phyloP scores from a whole-genome alignment of 2,797 vertebrate species.

The Typhlichthys eigenmanni region DNA sequence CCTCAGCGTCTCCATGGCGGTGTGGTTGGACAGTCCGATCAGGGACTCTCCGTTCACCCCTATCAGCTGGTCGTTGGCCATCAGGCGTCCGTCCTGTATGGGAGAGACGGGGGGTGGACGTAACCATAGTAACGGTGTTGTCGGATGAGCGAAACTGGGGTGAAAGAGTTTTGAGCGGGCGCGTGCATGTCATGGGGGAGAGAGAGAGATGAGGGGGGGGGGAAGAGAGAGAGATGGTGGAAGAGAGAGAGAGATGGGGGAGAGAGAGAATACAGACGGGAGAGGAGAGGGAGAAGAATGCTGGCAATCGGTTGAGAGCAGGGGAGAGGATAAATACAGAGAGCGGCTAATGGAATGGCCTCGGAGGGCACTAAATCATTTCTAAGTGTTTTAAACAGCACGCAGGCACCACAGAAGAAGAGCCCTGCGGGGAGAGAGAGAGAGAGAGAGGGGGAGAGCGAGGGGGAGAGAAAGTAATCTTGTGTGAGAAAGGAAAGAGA shows the following conservation, averaged over 20 bases:
- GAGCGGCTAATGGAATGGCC: constrained; percentile 71
- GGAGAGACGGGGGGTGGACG: neutral
- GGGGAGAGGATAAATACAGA: constrained; percentile 70
- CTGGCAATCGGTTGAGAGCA: constrained; percentile 65
- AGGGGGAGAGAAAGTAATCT: constrained; percentile 18
- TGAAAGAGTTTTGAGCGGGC: constrained; percentile 18
- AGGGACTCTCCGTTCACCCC: constrained; percentile 91
- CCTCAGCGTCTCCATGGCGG: constrained; percentile 92
- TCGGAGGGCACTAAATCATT: constrained; percentile 72
- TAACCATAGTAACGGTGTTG: too few species aligned
- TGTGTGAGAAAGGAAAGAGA: neutral
- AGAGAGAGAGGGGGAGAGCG: neutral
- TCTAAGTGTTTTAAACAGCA: constrained; percentile 77
- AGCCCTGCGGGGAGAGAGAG: neutral
- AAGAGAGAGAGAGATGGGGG: constrained; percentile 11
- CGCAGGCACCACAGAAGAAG: neutral
- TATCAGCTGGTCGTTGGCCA: constrained; percentile 88
- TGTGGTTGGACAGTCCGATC: constrained; percentile 87
- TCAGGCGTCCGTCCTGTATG: constrained; percentile 86
- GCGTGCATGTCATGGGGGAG: neutral
- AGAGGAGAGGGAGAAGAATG: constrained; percentile 44
- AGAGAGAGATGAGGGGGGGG: constrained; percentile 9
- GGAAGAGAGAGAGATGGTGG: constrained; percentile 23
- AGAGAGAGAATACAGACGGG: neutral
- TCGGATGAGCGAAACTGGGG: neutral